Percentiles rank a stretch among this genome's conserved stretches.
phyloP scores from a whole-genome alignment of 2,797 vertebrate genomes.

The Liasis olivaceus region DNA sequence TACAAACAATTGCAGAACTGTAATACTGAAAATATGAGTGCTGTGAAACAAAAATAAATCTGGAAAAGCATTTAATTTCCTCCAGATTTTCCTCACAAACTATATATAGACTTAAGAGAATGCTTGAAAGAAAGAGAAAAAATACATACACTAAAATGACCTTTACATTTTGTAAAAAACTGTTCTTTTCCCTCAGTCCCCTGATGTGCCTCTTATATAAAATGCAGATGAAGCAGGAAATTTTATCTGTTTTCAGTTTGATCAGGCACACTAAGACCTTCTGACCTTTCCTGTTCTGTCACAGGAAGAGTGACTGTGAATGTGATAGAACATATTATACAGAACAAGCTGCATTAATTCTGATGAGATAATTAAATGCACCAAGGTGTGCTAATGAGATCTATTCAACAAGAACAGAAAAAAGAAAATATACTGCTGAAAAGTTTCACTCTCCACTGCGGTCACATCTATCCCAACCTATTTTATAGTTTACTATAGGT shows the following conservation, averaged over 20 bases:
- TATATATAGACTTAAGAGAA: background rate
- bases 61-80: background rate
- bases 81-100: background rate
- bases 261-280: slow-evolving; percentile 21
- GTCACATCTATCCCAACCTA: background rate
- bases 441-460: background rate
- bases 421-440: background rate
- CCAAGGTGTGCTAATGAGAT: slow-evolving; percentile 27
- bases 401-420: slow-evolving; percentile 7
- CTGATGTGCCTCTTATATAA: slow-evolving; percentile 10
- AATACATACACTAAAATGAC: slow-evolving; percentile 8
- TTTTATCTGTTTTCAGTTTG: slow-evolving; percentile 33
- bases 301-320: slow-evolving; percentile 36
- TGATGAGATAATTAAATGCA: slow-evolving; percentile 32
- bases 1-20: background rate
- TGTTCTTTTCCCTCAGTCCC: background rate
- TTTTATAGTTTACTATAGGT: background rate
- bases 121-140: background rate
- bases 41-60: background rate
- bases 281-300: slow-evolving; percentile 25
- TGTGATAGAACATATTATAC: slow-evolving; percentile 27
- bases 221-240: slow-evolving; percentile 24
- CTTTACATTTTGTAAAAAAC: background rate
- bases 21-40: background rate
- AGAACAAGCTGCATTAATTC: slow-evolving; percentile 33